These are phyloP conservation scores for Hippoglossus stenolepis DNA, from an alignment of 2,113 vertebrate species.

Conservation along the genomic window DNA sequence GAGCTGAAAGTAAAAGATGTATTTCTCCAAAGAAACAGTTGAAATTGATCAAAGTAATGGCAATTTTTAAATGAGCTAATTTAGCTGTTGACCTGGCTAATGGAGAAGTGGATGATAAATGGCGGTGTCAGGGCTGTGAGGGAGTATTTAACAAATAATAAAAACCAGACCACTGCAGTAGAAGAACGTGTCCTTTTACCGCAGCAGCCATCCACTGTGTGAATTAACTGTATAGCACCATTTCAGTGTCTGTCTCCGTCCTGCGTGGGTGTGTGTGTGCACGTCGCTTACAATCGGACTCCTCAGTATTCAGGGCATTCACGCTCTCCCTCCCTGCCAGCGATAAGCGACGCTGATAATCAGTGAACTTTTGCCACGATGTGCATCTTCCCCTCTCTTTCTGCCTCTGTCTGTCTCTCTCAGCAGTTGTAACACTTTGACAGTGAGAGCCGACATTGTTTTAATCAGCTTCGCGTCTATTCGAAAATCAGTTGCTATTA, in stretches of 20 bases:
- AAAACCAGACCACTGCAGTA: too few relatives aligned
- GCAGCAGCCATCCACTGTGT: neutral
- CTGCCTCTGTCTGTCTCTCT: conserved; percentile 39
- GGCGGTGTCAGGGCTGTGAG: too few relatives aligned
- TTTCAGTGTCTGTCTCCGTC: conserved; percentile 26
- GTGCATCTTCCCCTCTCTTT: conserved; percentile 38
- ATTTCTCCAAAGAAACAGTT: too few relatives aligned
- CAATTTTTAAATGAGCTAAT: too few relatives aligned
- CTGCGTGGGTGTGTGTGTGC: conserved; percentile 33
- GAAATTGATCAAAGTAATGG: too few relatives aligned
- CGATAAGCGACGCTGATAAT: conserved; percentile 72
- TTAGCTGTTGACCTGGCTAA: too few relatives aligned
- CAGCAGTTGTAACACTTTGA: conserved; percentile 58
- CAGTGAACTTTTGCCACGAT: conserved; percentile 62
- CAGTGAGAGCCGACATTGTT: conserved; percentile 59
- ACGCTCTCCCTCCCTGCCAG: conserved; percentile 52
- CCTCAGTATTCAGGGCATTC: conserved; percentile 62
- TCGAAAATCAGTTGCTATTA: conserved; percentile 50
- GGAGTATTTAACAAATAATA: too few relatives aligned
- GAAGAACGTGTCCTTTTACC: too few relatives aligned
- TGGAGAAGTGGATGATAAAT: too few relatives aligned
- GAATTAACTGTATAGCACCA: neutral
- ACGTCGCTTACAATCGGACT: conserved; percentile 57
- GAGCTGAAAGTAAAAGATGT: too few relatives aligned
- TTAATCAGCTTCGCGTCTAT: conserved; percentile 63